Evolutionary conservation across 2,888 invertebrate species (phyloP).

Genomic region (Aleiodes testaceus): DNA sequence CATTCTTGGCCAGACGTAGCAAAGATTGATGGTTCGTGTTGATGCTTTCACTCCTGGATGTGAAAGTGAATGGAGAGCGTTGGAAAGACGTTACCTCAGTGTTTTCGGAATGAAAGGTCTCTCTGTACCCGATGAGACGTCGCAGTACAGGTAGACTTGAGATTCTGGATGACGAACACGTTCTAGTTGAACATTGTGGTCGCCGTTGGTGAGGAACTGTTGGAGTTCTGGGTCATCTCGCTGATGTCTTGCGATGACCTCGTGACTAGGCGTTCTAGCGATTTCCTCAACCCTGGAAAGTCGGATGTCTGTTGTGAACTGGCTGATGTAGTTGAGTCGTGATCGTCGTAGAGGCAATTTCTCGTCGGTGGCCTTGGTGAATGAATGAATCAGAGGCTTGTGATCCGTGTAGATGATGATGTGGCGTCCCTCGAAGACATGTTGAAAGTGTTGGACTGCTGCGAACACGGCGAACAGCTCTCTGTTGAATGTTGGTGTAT

Average conservation of each 20-base stretch:
- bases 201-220: background rate
- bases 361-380: background rate
- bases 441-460: constrained; percentile 32
- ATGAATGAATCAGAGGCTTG: constrained; percentile 36
- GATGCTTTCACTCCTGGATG: constrained; percentile 10
- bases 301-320: background rate
- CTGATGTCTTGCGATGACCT: background rate
- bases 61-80: constrained; percentile 13
- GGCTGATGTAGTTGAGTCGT: background rate
- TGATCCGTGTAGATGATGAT: constrained; percentile 35
- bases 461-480: constrained; percentile 36
- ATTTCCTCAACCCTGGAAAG: background rate
- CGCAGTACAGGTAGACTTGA: background rate
- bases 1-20: constrained; percentile 19
- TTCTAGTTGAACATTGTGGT: background rate
- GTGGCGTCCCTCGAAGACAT: constrained; percentile 35
- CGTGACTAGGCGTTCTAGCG: background rate
- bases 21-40: background rate
- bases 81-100: constrained; percentile 17
- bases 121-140: constrained; percentile 11
- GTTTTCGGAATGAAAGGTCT: constrained; percentile 1
- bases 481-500: constrained; percentile 49
- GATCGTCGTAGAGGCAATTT: background rate
- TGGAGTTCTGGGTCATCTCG: background rate
- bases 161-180: background rate